Percentiles rank a stretch among this genome's conserved stretches.
Conservation (phyloP, 2,888 invertebrate genomes). For the Smittia aterrima region DNA sequence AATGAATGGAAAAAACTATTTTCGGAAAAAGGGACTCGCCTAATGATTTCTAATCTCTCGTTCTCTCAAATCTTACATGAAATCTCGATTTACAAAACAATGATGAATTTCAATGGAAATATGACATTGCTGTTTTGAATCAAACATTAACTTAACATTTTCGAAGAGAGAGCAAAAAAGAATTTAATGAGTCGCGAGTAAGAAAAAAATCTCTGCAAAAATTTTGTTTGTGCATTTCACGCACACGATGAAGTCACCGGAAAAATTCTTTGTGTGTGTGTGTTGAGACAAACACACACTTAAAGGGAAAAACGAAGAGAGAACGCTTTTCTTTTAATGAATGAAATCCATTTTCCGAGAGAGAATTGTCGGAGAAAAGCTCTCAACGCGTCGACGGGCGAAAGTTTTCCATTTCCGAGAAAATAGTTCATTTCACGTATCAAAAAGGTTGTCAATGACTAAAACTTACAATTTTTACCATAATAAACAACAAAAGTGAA, state of each 20-base stretch:
- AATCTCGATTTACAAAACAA: too few species aligned
- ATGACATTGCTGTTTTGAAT: too few species aligned
- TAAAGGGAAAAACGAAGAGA: background rate
- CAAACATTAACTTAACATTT: too few species aligned
- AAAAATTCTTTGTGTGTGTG: too few species aligned
- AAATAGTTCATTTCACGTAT: background rate
- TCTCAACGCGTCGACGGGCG: background rate
- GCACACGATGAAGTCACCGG: too few species aligned
- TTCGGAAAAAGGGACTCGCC: too few species aligned
- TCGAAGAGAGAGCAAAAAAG: background rate
- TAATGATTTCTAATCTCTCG: too few species aligned
- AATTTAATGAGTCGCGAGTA: background rate
- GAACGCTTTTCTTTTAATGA: constrained; percentile 6
- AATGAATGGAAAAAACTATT: background rate
- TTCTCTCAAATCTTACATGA: too few species aligned
- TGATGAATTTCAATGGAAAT: too few species aligned
- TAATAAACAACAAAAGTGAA: background rate
- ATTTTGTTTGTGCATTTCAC: background rate
- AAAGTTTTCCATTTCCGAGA: constrained; percentile 13
- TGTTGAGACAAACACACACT: too few species aligned
- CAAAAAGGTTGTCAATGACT: background rate
- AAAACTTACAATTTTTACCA: constrained; percentile 2
- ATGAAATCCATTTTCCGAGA: background rate
- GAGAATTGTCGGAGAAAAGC: background rate
- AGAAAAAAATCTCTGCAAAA: background rate